Conservation (phyloP, 1,140 invertebrate species). For the Pemphigus obesinymphae region DNA sequence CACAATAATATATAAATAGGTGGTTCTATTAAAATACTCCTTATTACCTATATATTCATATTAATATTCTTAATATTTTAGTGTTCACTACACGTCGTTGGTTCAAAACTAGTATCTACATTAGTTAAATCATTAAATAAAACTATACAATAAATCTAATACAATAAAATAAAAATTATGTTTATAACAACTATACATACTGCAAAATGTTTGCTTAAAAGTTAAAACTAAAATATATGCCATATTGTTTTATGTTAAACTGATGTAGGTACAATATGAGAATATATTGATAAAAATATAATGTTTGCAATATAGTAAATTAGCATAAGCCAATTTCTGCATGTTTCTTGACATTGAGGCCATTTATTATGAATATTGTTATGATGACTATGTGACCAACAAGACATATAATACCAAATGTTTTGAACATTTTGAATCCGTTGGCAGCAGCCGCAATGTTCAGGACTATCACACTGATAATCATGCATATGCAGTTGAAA, state of each 20-base stretch:
- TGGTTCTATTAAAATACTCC: not conserved
- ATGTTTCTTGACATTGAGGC: constrained; percentile 43
- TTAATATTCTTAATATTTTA: constrained; percentile 12
- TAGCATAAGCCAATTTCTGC: not conserved
- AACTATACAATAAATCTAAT: not conserved
- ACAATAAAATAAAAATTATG: not conserved
- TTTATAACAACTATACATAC: not conserved
- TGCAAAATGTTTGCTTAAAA: not conserved
- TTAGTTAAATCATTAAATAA: not conserved
- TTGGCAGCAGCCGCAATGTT: constrained; percentile 45
- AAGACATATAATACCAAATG: constrained; percentile 46
- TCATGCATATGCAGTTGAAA: constrained; percentile 47
- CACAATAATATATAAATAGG: constrained; percentile 3
- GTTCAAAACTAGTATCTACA: not conserved
- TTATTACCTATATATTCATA: not conserved
- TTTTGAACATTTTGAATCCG: constrained; percentile 45
- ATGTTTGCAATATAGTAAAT: too few relatives aligned
- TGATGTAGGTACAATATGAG: too few relatives aligned
- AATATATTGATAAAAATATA: too few relatives aligned
- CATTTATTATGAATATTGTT: constrained; percentile 45
- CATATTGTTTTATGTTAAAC: not conserved
- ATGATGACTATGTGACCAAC: constrained; percentile 46
- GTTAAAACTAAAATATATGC: not conserved
- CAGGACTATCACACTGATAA: constrained; percentile 45
- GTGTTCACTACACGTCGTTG: not conserved